These are phyloP conservation scores for Pyrrhura leucotis DNA, from an alignment of 2,797 vertebrate species.

Conservation along the genomic window DNA sequence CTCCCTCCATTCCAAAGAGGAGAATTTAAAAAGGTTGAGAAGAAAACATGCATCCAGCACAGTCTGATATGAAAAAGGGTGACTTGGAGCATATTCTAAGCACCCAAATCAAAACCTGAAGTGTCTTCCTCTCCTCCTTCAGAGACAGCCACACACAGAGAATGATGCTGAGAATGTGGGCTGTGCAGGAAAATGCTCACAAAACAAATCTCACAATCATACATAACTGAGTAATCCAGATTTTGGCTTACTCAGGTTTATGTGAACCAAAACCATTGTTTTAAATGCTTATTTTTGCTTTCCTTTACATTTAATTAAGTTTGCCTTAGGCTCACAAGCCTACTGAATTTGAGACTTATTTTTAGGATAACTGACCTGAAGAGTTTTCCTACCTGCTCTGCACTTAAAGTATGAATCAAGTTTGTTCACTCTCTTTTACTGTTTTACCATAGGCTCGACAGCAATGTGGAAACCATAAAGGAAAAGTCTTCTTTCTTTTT, in stretches of 20 bases:
- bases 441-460: background rate
- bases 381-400: background rate
- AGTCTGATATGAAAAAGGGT: background rate
- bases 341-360: conserved; percentile 45
- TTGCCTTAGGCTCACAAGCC: conserved; percentile 50
- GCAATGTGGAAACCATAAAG: background rate
- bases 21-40: background rate
- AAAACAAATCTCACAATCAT: conserved; percentile 62
- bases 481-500: background rate
- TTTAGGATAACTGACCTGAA: conserved; percentile 7
- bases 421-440: background rate
- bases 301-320: conserved; percentile 68
- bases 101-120: background rate
- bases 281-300: conserved; percentile 64
- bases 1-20: background rate
- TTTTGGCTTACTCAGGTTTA: conserved; percentile 66
- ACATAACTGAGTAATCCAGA: conserved; percentile 68
- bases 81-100: background rate
- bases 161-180: background rate
- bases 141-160: background rate
- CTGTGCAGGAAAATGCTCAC: conserved; percentile 30
- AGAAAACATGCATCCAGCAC: background rate
- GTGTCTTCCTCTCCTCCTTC: background rate
- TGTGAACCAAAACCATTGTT: conserved; percentile 62
- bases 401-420: background rate